Evolutionary conservation across 2,113 vertebrate genomes (phyloP), one percentile per base, ranked within the genome.

Genomic region (Toxostoma redivivum): DNA sequence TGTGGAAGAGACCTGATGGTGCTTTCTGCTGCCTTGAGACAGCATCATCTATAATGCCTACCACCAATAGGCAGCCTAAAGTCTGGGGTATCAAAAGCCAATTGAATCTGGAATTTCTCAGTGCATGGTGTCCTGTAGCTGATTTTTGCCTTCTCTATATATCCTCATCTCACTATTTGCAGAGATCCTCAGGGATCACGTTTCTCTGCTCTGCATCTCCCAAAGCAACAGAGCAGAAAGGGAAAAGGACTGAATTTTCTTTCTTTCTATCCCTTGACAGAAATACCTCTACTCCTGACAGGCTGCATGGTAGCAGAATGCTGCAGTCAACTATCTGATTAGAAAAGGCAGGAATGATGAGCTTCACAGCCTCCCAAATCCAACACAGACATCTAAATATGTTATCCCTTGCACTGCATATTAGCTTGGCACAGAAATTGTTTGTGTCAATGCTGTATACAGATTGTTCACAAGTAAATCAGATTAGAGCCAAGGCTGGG

Each of bases 191-290:
- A 13, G 67, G 90, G 90, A 93, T 93, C 84, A 76, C 45, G 54
- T 77, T 91, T 60, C 80, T 96, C 93, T 82, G 73, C 54, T 85
- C 87, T 87, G 54, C 61, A 66, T 70, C 87, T 95, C 62, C 61
- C 80, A 53, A 61, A 91, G 78, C 74, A 82, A 16, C 74, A 77
- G 74, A 90, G 54, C 74, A 94, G 78, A 90, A 91, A 93, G 67
- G 90, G 42, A 83, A 88, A 84, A 67, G 14, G 65, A 69, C 86
- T 89, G 89, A 89, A 91, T 81, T 91, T 77, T 84, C 53, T 82
- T 60, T 66, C 47, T 48, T 67, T 53, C 69, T 65, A 69, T 82
- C 53, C 54, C 21, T 38, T 92, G 87, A 86, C 83, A 86, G 78
- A 89, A 94, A 92, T 73, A 50, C 24, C 65, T 65, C 79, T 80